These are phyloP conservation scores for Dendrolimus pini DNA, from an alignment of 2,888 invertebrate genomes.

Conservation along the genomic window DNA sequence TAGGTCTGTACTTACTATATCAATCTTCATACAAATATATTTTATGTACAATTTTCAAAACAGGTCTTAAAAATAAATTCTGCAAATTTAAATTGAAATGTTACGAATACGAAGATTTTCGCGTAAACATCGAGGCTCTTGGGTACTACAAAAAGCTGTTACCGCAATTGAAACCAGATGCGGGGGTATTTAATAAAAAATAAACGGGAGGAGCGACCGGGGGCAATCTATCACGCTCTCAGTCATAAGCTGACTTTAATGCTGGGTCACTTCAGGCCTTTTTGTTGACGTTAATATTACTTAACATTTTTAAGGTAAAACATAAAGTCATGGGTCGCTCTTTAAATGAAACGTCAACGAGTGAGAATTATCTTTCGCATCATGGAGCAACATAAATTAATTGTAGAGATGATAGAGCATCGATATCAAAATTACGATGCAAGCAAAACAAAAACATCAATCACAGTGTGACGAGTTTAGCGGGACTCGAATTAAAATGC, in stretches of 20 bases:
- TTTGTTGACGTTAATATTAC: slow-evolving; percentile 71
- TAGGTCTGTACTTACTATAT: too few relatives aligned
- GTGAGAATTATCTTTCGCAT: slow-evolving; percentile 46
- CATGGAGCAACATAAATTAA: not conserved
- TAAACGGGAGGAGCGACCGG: slow-evolving; percentile 47
- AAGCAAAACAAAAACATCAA: too few relatives aligned
- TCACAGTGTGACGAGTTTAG: too few relatives aligned
- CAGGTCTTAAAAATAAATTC: not conserved
- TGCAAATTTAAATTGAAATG: slow-evolving; percentile 16
- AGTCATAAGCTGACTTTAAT: slow-evolving; percentile 73
- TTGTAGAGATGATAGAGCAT: too few relatives aligned
- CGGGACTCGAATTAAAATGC: too few relatives aligned
- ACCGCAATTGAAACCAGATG: slow-evolving; percentile 65
- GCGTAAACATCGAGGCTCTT: slow-evolving; percentile 30
- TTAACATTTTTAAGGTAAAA: slow-evolving; percentile 37
- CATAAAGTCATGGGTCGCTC: slow-evolving; percentile 52
- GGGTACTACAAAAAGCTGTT: slow-evolving; percentile 50
- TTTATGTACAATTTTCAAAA: too few relatives aligned
- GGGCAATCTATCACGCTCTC: slow-evolving; percentile 68
- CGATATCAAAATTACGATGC: too few relatives aligned
- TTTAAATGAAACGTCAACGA: slow-evolving; percentile 57
- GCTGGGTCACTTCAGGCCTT: slow-evolving; percentile 71
- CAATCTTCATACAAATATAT: too few relatives aligned
- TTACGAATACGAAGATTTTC: slow-evolving; percentile 26
- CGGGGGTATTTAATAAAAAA: slow-evolving; percentile 65